phyloP scores from a whole-genome alignment of 2,888 invertebrate genomes.

The Scaptomyza flava region DNA sequence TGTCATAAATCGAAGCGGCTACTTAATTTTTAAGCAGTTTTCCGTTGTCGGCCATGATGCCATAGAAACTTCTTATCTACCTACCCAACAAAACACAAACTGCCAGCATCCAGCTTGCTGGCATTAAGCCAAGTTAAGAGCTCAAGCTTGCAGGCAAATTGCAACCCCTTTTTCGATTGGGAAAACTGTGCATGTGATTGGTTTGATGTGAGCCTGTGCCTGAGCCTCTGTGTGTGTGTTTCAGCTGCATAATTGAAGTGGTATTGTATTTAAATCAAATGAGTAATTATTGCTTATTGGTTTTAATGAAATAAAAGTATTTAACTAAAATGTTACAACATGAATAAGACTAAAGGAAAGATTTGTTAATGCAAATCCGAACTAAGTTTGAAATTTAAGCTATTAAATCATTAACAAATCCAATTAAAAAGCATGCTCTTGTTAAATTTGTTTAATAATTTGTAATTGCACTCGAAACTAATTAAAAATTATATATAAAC shows the following conservation, averaged over 20 bases:
- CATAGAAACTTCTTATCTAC: too few relatives aligned
- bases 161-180: not conserved
- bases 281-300: too few relatives aligned
- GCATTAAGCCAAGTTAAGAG: constrained; percentile 37
- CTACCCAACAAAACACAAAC: not conserved
- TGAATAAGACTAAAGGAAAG: too few relatives aligned
- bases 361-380: too few relatives aligned
- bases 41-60: constrained; percentile 3
- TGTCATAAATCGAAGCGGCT: constrained; percentile 61
- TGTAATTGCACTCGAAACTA: constrained; percentile 42
- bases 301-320: too few relatives aligned
- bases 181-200: too few relatives aligned
- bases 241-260: not conserved
- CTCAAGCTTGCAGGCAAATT: constrained; percentile 30
- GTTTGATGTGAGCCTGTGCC: too few relatives aligned
- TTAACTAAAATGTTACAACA: too few relatives aligned
- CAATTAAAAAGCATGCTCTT: not conserved
- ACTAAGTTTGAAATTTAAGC: too few relatives aligned
- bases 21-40: constrained; percentile 61
- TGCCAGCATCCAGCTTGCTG: constrained; percentile 3
- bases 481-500: constrained; percentile 51
- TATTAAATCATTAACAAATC: not conserved
- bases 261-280: not conserved
- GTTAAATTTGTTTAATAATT: not conserved
- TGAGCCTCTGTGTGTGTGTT: too few relatives aligned